Conservation (phyloP, 2,113 vertebrate species). For the Etheostoma cragini region DNA sequence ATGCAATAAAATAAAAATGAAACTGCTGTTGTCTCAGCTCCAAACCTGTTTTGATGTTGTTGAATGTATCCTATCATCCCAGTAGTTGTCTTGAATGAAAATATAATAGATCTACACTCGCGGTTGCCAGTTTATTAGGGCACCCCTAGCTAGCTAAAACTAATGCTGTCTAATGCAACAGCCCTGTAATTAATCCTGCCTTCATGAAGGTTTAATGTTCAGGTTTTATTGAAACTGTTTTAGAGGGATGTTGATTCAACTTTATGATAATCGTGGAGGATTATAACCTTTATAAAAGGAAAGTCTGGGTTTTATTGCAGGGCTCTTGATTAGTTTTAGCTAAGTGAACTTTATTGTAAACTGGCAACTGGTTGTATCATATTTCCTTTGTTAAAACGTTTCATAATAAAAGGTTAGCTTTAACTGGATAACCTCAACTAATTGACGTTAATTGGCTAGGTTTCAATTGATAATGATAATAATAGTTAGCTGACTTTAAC, state of each 20-base stretch:
- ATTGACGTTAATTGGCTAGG: neutral
- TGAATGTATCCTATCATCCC: neutral
- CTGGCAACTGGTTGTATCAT: neutral
- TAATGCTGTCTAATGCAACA: neutral
- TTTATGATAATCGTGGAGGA: neutral
- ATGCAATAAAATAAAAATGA: neutral
- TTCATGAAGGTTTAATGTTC: neutral
- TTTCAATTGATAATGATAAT: neutral
- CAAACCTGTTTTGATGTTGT: neutral
- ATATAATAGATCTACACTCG: neutral
- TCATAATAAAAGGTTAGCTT: too few relatives aligned
- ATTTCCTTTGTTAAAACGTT: too few relatives aligned
- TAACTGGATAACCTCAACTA: neutral
- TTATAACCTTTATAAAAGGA: neutral
- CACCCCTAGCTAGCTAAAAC: neutral
- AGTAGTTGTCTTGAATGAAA: neutral
- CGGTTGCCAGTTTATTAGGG: neutral
- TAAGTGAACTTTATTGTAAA: neutral
- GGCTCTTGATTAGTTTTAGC: neutral
- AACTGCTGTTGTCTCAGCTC: neutral
- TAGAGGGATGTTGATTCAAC: neutral
- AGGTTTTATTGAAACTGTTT: neutral
- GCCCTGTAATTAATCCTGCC: neutral
- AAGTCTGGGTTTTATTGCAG: neutral
- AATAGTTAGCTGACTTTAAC: neutral